phyloP scores from a whole-genome alignment of 2,113 vertebrate genomes.

The Elgaria multicarinata region DNA sequence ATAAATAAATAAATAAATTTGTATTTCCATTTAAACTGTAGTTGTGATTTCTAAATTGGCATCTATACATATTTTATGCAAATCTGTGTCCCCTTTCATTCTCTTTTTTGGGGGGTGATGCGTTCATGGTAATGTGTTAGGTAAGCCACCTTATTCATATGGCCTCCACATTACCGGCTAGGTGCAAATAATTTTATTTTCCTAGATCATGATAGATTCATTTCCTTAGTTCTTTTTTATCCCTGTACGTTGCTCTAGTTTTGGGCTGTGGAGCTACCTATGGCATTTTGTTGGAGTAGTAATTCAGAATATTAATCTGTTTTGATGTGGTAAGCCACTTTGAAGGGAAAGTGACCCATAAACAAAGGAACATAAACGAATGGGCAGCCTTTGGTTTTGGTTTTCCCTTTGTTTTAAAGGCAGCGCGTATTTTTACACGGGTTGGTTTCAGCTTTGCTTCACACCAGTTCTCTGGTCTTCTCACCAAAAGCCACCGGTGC shows the following conservation, averaged over 20 bases:
- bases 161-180: no score
- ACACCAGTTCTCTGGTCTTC: neutral
- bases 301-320: neutral
- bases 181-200: neutral
- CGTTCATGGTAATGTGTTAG: no score
- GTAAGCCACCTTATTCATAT: neutral
- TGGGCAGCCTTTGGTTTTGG: no score
- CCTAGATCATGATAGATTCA: no score
- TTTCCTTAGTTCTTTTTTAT: neutral
- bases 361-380: neutral
- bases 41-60: no score
- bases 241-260: neutral
- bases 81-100: no score
- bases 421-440: neutral
- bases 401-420: neutral
- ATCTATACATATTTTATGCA: neutral
- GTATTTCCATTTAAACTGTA: neutral
- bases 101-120: no score
- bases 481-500: neutral
- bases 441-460: neutral
- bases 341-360: neutral
- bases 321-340: neutral
- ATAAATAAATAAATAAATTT: no score
- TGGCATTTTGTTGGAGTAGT: neutral
- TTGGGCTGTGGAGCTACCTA: neutral